Percentiles rank a stretch among this genome's conserved stretches.
Evolutionary conservation across 2,797 vertebrate genomes (phyloP).

Genomic region (Pseudochromis fuscus): DNA sequence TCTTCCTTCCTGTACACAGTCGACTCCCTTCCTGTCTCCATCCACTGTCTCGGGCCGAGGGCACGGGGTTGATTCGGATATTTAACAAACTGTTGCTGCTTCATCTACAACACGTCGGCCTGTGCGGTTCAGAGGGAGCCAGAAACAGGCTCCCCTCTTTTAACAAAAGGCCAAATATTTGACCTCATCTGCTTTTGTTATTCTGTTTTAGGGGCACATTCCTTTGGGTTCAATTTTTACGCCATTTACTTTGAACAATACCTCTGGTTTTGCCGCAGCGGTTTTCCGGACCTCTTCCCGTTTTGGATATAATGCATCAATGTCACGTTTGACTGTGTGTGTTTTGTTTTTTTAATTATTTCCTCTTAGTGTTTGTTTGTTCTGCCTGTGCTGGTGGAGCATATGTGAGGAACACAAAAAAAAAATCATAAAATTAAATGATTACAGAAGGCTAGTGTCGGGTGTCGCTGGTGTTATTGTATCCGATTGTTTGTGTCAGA

Average conservation of each 20-base stretch:
- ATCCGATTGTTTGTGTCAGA: conserved; percentile 28
- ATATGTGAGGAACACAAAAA: too few relatives aligned
- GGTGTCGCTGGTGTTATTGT: conserved; percentile 29
- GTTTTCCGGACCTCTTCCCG: background rate
- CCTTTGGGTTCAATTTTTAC: conserved; percentile 43
- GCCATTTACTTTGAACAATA: conserved; percentile 45
- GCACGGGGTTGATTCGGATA: conserved; percentile 42
- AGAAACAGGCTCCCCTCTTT: conserved; percentile 42
- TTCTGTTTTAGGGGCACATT: conserved; percentile 58
- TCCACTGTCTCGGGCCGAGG: conserved; percentile 65
- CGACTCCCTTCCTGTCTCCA: conserved; percentile 80
- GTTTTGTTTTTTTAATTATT: conserved; percentile 1
- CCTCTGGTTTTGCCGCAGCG: conserved; percentile 25
- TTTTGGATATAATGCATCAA: conserved; percentile 2
- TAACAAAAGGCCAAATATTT: conserved; percentile 74
- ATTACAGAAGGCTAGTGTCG: background rate
- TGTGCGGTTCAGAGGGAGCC: conserved; percentile 30
- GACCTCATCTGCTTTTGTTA: conserved; percentile 61
- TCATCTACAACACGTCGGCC: conserved; percentile 26
- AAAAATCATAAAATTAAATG: conserved; percentile 11
- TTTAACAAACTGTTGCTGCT: conserved; percentile 40
- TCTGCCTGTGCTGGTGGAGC: background rate
- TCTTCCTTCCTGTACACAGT: conserved; percentile 63
- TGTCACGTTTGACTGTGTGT: background rate
- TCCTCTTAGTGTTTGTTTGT: conserved; percentile 19